Evolutionary conservation across 2,113 vertebrate species (phyloP), one percentile per base, ranked within the genome.

Genomic region (Neogobius melanostomus): DNA sequence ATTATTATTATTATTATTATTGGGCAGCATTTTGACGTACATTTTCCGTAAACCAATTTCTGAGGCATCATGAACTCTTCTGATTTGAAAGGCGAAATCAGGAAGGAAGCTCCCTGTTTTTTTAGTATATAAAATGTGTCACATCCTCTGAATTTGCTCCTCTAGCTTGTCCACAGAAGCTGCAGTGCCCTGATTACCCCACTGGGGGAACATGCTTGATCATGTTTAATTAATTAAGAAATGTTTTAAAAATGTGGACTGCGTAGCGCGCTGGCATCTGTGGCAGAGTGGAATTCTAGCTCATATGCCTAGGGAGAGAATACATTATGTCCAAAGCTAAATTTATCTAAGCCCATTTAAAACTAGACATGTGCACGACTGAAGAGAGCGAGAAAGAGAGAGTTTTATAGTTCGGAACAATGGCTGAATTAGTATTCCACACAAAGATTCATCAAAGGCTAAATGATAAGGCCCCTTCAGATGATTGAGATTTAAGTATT

Each of bases 201-300:
- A 52, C 88, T 82, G 89, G 84, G 79, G 71, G 87, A 83, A 87
- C 82, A 81, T 88, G 83, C 87, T 87, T 87, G 80, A 84, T 89
- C 86, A 91, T 90, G 79, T 88, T 86, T 91, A 90, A 90, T 90
- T 91, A 70, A 91, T 88, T 77, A 71, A 74, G 69, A 84, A 80
- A 81, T 36, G 1, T 36, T 36, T 36, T 36, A 87, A 88, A 91
- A 85, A 91, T 87, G 75, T 82, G 72, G 61, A 72, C 76, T 84
- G 83, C 42, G n/a, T 42, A 17, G 79, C 71, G 79, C 75, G 69
- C 17, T 46, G 43, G 66, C 75, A 82, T 69, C 48, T 64, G 64
- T 82, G 68, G 75, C 81, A 79, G 56, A 73, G 44, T 53, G 52
- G 52, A 16, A 53, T 53, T 53, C 17, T 57, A 66, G 49, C 60